Conservation (phyloP, 35 echinoderm and acorn worm genomes). For the Anneissia japonica region DNA sequence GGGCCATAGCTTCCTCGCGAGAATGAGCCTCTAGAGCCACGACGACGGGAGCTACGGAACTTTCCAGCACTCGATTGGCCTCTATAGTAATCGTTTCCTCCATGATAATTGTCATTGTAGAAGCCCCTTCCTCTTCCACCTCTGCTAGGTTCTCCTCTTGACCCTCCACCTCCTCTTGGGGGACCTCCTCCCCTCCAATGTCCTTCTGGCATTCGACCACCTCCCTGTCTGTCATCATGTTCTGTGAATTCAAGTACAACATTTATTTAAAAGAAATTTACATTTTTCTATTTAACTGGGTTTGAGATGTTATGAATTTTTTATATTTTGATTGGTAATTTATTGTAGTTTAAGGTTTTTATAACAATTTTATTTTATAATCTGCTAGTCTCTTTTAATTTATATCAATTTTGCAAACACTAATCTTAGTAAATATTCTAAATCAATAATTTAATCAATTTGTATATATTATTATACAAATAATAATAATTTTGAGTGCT, state of each 20-base stretch:
- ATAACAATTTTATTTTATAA: too few relatives aligned
- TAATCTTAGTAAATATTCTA: too few relatives aligned
- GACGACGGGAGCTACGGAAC: not conserved
- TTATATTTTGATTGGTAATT: too few relatives aligned
- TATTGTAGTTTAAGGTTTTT: too few relatives aligned
- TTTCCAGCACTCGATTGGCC: not conserved
- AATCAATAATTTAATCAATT: too few relatives aligned
- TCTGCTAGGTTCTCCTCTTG: not conserved
- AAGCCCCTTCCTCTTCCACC: not conserved
- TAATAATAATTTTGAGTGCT: too few relatives aligned
- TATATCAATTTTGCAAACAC: too few relatives aligned
- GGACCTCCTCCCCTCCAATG: not conserved
- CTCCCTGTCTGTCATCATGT: not conserved
- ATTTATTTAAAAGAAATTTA: too few relatives aligned
- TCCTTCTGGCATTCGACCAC: not conserved
- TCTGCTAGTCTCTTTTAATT: too few relatives aligned
- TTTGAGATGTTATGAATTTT: too few relatives aligned
- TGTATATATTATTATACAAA: too few relatives aligned
- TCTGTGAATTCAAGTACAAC: not conserved
- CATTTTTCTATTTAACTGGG: too few relatives aligned
- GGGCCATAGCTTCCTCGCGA: not conserved
- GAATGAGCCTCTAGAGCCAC: not conserved
- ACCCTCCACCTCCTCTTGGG: not conserved
- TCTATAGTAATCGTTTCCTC: not conserved
- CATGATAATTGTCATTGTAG: not conserved